phyloP scores from a whole-genome alignment of 2,797 vertebrate genomes.

The Sebastes steindachneri region DNA sequence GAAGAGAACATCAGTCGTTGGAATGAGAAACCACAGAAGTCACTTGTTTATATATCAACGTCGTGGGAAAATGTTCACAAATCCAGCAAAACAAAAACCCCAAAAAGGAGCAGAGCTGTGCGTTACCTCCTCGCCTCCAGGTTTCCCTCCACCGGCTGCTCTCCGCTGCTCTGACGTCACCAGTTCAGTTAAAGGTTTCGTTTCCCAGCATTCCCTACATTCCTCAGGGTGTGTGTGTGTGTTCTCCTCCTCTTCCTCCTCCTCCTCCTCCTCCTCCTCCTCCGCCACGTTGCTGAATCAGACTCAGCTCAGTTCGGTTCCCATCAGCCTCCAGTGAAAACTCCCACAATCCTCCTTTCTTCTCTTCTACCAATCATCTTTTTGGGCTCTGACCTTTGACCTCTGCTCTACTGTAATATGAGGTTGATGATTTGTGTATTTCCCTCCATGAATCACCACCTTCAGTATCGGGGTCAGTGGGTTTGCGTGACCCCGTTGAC shows the following conservation, averaged over 20 bases:
- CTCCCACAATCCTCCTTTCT: neutral
- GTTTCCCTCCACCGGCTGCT: constrained; percentile 10
- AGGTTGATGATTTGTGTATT: neutral
- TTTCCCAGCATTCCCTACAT: constrained; percentile 54
- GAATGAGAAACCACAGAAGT: neutral
- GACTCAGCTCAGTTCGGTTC: constrained; percentile 5
- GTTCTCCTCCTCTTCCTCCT: neutral
- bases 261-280: neutral
- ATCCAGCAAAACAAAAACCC: constrained; percentile 1
- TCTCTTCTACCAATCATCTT: neutral
- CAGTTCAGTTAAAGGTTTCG: constrained; percentile 1
- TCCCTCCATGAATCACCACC: too few species aligned
- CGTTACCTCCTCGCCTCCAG: constrained; percentile 10
- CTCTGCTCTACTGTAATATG: neutral
- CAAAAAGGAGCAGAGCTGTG: neutral
- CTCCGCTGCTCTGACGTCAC: neutral
- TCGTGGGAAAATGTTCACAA: constrained; percentile 9
- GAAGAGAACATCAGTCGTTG: too few species aligned
- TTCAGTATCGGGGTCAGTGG: neutral
- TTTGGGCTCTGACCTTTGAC: constrained; percentile 4
- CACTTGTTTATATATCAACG: neutral
- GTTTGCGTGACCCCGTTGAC: neutral
- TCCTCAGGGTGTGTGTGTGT: constrained; percentile 18
- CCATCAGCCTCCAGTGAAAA: neutral
- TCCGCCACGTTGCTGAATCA: constrained; percentile 26